Percentiles rank a stretch among this genome's conserved stretches.
phyloP scores from a whole-genome alignment of 2,888 invertebrate genomes.

The Heliconius aoede region DNA sequence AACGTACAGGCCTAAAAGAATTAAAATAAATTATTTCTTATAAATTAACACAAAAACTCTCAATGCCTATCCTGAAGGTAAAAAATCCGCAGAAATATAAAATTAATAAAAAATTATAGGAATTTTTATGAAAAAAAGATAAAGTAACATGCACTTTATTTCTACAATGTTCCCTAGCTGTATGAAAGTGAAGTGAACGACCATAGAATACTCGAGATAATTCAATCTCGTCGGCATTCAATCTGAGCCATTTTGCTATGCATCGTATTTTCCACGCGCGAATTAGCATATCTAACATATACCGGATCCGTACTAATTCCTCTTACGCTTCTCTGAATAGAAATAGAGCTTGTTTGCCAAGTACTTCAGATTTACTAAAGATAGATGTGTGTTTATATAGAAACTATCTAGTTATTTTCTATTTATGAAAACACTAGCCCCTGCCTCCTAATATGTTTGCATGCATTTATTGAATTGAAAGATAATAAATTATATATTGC shows the following conservation, averaged over 20 bases:
- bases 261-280: constrained; percentile 25
- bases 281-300: constrained; percentile 40
- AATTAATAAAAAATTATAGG: neutral
- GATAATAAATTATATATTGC: neutral
- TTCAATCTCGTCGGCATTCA: constrained; percentile 26
- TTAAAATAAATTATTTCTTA: neutral
- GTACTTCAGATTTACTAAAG: neutral
- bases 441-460: neutral
- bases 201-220: constrained; percentile 16
- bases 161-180: neutral
- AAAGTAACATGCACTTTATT: neutral
- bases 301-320: constrained; percentile 37
- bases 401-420: neutral
- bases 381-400: neutral
- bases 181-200: constrained; percentile 20
- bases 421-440: neutral
- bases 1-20: neutral
- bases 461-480: neutral
- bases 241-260: constrained; percentile 24
- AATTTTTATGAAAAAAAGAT: no score
- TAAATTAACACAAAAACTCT: no score
- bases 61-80: no score
- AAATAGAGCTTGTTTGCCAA: constrained; percentile 38
- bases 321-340: constrained; percentile 33
- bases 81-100: neutral